These are phyloP conservation scores for Ganaspis sp. DNA, from an alignment of 1,140 invertebrate species.

Conservation along the genomic window DNA sequence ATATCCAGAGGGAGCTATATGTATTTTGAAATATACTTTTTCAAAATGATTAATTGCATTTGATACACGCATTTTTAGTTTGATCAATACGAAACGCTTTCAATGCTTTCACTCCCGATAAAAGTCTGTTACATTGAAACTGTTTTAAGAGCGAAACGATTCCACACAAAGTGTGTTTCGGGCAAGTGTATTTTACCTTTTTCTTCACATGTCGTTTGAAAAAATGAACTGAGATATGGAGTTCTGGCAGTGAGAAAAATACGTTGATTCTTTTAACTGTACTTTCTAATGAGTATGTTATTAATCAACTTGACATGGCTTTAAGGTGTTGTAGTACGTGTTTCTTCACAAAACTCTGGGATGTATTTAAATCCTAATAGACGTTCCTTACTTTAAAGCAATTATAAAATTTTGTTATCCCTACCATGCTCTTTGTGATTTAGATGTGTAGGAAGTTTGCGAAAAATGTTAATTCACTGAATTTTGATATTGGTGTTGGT, in stretches of 20 bases:
- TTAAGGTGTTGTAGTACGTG: no score
- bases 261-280: background rate
- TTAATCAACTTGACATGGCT: background rate
- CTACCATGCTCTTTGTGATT: no score
- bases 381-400: no score
- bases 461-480: background rate
- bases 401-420: no score
- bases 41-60: slow-evolving; percentile 12
- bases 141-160: slow-evolving; percentile 20
- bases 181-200: background rate
- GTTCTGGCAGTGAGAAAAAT: background rate
- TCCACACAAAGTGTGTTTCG: background rate
- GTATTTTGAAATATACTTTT: background rate
- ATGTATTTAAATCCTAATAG: no score
- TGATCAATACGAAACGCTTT: slow-evolving; percentile 30
- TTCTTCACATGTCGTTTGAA: background rate
- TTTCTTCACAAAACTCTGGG: no score
- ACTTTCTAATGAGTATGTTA: background rate
- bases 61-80: slow-evolving; percentile 13
- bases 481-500: slow-evolving; percentile 9
- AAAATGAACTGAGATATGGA: background rate
- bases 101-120: slow-evolving; percentile 17
- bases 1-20: background rate
- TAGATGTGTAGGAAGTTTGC: background rate
- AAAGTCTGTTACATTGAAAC: slow-evolving; percentile 28